Base-by-base conservation (phyloP, 2,113 vertebrate species). In the Rhabdomys dilectus region DNA sequence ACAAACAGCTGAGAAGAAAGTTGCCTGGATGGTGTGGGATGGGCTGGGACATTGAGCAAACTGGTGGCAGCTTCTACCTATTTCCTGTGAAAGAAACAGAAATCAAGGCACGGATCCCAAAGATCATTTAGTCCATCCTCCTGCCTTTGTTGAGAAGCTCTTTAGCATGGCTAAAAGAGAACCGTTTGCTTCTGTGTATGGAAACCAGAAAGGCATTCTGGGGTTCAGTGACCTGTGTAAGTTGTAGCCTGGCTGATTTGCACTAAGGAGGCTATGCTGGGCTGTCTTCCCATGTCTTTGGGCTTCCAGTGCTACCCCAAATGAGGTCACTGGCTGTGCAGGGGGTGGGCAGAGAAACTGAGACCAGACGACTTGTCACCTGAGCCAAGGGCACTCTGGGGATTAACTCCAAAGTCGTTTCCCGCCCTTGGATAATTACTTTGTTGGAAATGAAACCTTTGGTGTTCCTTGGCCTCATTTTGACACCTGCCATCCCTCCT, bases 361-460 rank as follows among this genome's bases (percentile, higher is more conserved):
- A 89, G 93, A 51, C 80, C 19, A 34, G 97, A 64, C 36, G n/a
- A 76, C 93, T 77, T 92, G 87, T 91, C 82, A 89, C 91, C 80
- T 78, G 96, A 93, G 91, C 70, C 84, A 64, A 88, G 68, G 81
- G 77, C 78, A 72, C 95, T 72, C 89, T 36, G 45, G 94, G 96
- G 97, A 91, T 93, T 96, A 95, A 95, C 89, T 95, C 24, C 77
- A 94, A 96, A 95, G 89, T 70, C 62, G 93, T 85, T 96, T 94
- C 70, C 88, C 78, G 92, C 96, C 93, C 56, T 97, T 94, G 94
- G 96, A 97, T 97, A 96, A 97, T 97, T 96, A 97, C 96, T 97
- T 96, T 87, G 85, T 94, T 15, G 45, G 94, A 96, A 97, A 97
- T 96, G 97, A 98, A 98, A 96, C 96, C 97, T 97, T 92, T 97